Percentiles rank a stretch among this genome's conserved stretches.
These are phyloP conservation scores for Spizaetus ornatus DNA, from an alignment of 2,113 vertebrate genomes.

Conservation along the genomic window DNA sequence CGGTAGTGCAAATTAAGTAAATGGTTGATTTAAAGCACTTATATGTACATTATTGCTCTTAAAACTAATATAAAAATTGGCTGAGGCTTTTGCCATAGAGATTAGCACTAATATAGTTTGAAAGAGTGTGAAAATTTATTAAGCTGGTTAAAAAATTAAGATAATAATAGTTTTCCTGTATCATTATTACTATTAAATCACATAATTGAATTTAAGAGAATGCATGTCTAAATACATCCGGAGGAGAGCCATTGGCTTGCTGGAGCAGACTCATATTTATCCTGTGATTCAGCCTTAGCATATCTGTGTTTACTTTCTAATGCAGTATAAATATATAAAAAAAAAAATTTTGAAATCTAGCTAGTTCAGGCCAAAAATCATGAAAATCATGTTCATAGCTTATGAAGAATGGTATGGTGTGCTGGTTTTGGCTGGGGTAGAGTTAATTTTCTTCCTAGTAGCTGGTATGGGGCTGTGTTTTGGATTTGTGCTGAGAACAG, in stretches of 20 bases:
- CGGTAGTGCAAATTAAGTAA: not conserved
- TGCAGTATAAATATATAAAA: not conserved
- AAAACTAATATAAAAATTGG: not conserved
- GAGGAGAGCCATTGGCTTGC: not conserved
- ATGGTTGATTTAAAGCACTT: not conserved
- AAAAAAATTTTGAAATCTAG: not conserved
- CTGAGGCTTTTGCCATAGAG: not conserved
- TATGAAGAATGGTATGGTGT: not conserved
- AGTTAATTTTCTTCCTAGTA: too few species aligned
- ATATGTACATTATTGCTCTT: not conserved
- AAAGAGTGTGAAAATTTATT: not conserved
- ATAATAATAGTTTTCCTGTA: not conserved
- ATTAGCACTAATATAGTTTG: not conserved
- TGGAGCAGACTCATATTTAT: not conserved
- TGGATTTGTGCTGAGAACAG: too few species aligned
- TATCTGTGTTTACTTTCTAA: not conserved
- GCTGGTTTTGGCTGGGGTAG: too few species aligned
- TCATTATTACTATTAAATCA: not conserved
- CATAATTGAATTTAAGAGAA: not conserved
- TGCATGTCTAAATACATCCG: not conserved
- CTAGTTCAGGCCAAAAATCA: not conserved
- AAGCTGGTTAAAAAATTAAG: not conserved
- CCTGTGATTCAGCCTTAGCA: not conserved
- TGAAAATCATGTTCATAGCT: not conserved
- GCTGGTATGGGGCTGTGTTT: too few species aligned